phyloP scores from a whole-genome alignment of 2,113 vertebrate genomes.

The Cyanistes caeruleus region DNA sequence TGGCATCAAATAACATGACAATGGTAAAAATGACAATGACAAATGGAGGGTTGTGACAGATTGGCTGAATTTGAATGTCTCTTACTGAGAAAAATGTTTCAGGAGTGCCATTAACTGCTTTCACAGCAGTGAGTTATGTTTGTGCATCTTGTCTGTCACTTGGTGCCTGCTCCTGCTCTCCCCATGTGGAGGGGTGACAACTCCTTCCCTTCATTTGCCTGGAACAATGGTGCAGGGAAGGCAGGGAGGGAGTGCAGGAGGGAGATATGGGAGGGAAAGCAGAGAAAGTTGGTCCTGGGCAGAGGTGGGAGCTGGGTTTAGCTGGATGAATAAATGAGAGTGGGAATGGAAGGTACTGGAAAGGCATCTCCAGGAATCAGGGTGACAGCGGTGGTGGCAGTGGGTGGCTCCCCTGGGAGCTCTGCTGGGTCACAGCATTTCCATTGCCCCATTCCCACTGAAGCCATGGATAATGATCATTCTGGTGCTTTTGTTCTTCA shows the following conservation, averaged over 20 bases:
- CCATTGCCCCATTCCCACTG: rapidly evolving
- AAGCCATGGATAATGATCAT: neutral
- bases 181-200: neutral
- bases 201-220: neutral
- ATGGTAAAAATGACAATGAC: conserved; percentile 60
- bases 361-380: neutral
- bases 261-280: neutral
- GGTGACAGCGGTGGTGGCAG: neutral
- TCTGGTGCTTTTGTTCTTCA: neutral
- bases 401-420: neutral
- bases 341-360: neutral
- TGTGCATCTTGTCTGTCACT: conserved; percentile 59
- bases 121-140: conserved; percentile 47
- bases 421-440: neutral
- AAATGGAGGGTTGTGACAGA: conserved; percentile 53
- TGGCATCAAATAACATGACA: conserved; percentile 29
- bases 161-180: neutral
- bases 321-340: neutral
- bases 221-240: neutral
- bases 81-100: conserved; percentile 32
- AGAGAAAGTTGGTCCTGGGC: neutral
- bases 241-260: neutral
- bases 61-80: conserved; percentile 54
- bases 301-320: neutral
- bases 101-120: conserved; percentile 42